Conservation (phyloP, 1,140 invertebrate genomes). For the Monomorium pharaonis region DNA sequence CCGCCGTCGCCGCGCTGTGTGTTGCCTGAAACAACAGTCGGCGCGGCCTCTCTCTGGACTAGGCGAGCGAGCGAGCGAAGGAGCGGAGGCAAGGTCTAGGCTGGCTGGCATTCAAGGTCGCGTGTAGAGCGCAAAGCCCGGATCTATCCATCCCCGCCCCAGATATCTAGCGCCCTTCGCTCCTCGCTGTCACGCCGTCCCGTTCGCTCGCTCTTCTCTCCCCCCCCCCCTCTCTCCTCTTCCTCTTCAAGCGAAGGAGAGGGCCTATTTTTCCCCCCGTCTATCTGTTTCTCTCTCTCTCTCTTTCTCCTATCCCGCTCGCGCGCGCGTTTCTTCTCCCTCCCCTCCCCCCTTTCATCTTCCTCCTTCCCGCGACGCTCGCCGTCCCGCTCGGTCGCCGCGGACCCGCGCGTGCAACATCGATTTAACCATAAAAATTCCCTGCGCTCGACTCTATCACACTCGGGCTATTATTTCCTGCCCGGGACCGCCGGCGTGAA, state of each 20-base stretch:
- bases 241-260: background rate
- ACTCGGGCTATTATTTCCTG: slow-evolving; percentile 81
- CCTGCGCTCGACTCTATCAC: slow-evolving; percentile 80
- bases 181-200: slow-evolving; percentile 45
- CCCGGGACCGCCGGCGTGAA: slow-evolving; percentile 73
- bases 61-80: slow-evolving; percentile 77
- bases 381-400: background rate
- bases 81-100: slow-evolving; percentile 78
- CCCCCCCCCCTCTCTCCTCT: background rate
- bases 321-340: no score
- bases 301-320: no score
- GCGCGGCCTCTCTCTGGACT: slow-evolving; percentile 63
- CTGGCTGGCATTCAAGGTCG: slow-evolving; percentile 79
- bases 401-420: slow-evolving; percentile 76
- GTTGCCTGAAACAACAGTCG: slow-evolving; percentile 64
- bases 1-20: background rate
- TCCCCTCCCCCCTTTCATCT: background rate
- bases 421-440: slow-evolving; percentile 85
- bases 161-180: slow-evolving; percentile 75
- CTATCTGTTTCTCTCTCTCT: background rate
- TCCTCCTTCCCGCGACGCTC: slow-evolving; percentile 32
- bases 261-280: background rate
- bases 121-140: slow-evolving; percentile 76
- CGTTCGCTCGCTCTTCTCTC: background rate
- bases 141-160: slow-evolving; percentile 76